A percentile compares a stretch with the other conserved stretches of the same genome.
Evolutionary conservation across 2,888 invertebrate genomes (phyloP).

Genomic region (Escarpia spicata): DNA sequence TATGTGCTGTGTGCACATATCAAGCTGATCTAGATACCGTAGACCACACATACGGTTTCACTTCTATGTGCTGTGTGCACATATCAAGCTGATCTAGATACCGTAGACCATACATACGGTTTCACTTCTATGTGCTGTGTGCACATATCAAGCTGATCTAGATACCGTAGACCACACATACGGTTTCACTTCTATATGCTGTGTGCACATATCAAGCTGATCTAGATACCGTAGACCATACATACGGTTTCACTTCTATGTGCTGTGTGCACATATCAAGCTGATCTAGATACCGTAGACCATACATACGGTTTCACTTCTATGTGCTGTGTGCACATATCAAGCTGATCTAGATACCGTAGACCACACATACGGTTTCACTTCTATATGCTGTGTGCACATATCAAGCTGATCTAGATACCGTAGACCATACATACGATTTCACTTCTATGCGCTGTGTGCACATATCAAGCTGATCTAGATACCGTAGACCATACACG

Average conservation of each 20-base stretch:
- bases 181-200: not conserved
- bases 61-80: not conserved
- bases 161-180: not conserved
- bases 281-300: not conserved
- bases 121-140: not conserved
- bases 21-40: not conserved
- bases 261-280: not conserved
- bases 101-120: not conserved
- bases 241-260: not conserved
- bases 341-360: not conserved
- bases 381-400: not conserved
- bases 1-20: not conserved
- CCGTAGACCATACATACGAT: not conserved
- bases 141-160: not conserved
- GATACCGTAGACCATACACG: not conserved
- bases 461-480: not conserved
- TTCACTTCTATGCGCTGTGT: not conserved
- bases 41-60: not conserved
- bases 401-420: not conserved
- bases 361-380: not conserved
- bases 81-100: not conserved
- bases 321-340: not conserved
- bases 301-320: not conserved
- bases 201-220: not conserved
- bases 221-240: not conserved